Conservation (phyloP, 2,113 vertebrate genomes). For the Carassius gibelio region DNA sequence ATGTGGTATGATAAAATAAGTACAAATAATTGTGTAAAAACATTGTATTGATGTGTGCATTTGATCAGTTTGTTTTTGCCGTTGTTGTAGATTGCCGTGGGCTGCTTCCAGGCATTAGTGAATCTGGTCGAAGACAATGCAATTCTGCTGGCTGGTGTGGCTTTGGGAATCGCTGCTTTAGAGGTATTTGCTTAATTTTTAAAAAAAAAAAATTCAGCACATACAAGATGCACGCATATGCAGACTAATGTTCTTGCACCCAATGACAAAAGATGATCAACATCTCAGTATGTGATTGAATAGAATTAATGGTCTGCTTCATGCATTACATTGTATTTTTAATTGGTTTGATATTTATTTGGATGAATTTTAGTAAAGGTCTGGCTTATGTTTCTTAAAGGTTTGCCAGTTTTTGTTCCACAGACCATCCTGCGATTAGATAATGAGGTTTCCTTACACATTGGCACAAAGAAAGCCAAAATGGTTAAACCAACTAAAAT, state of each 20-base stretch:
- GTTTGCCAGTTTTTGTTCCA: background rate
- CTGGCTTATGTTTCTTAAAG: background rate
- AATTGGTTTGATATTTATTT: too few species aligned
- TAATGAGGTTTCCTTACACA: too few species aligned
- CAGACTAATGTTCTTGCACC: background rate
- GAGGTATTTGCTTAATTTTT: conserved; percentile 60
- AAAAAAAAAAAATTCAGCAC: background rate
- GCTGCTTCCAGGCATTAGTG: conserved; percentile 59
- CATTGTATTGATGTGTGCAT: conserved; percentile 31
- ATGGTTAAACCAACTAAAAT: background rate
- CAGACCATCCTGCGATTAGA: background rate
- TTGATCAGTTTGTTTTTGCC: background rate
- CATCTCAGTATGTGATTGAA: background rate
- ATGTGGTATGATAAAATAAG: too few species aligned
- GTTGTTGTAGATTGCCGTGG: background rate
- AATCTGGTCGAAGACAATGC: conserved; percentile 55
- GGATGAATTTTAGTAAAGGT: background rate
- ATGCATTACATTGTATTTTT: too few species aligned
- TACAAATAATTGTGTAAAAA: background rate
- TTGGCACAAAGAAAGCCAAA: background rate
- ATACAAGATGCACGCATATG: background rate
- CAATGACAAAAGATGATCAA: too few species aligned
- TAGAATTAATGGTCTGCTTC: background rate
- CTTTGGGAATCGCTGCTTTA: conserved; percentile 60
- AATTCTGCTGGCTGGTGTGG: conserved; percentile 59